Conservation (phyloP, 2,113 vertebrate species). For the Eonycteris spelaea region DNA sequence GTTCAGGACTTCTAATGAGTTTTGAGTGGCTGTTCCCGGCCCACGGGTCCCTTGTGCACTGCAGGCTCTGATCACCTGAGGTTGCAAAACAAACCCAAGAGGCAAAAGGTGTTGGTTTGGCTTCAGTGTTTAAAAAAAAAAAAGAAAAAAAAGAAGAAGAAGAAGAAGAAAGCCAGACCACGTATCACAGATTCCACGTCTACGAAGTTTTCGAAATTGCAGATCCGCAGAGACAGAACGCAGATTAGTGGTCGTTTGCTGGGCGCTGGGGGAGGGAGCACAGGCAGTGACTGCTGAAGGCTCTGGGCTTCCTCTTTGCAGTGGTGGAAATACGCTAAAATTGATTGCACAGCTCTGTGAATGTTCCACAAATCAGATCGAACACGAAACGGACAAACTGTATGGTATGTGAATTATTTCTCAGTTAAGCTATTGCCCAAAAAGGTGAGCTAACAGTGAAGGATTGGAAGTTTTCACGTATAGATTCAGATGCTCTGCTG, state of each 20-base stretch:
- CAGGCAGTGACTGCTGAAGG: no score
- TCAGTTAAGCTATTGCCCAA: neutral
- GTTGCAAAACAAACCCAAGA: neutral
- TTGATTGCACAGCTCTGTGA: no score
- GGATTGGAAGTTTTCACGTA: neutral
- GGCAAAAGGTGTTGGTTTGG: neutral
- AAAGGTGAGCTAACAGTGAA: neutral
- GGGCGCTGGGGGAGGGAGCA: neutral
- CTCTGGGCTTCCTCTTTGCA: neutral
- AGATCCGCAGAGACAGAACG: fast-evolving
- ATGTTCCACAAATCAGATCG: neutral
- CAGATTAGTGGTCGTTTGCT: neutral
- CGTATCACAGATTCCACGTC: neutral
- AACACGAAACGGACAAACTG: no score
- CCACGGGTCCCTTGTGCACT: fast-evolving
- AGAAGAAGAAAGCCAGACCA: no score
- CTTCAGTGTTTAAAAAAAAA: neutral
- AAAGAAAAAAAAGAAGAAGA: no score
- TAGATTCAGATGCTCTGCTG: neutral
- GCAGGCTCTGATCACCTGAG: neutral
- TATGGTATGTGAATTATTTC: no score
- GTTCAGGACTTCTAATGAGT: neutral
- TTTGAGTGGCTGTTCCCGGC: neutral
- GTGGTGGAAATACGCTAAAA: neutral
- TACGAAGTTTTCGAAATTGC: neutral